Percentiles rank a stretch among this genome's conserved stretches.
Evolutionary conservation across 1,140 invertebrate genomes (phyloP).

Genomic region (Hypsibius dujardini): DNA sequence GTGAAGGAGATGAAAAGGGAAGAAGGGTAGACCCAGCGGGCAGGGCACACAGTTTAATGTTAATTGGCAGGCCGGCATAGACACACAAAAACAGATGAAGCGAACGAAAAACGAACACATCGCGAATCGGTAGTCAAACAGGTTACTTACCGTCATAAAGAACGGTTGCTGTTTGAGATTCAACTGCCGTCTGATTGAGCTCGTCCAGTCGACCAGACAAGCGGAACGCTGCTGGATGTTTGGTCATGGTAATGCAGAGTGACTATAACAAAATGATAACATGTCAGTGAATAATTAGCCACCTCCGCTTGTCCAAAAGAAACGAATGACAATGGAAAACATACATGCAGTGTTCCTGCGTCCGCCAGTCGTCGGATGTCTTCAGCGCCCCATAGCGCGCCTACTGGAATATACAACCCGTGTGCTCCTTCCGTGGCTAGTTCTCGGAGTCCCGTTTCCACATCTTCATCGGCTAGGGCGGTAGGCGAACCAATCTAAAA

Average conservation of each 20-base stretch:
- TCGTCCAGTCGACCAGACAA: slow-evolving; percentile 33
- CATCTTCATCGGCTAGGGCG: slow-evolving; percentile 4
- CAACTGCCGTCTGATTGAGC: slow-evolving; percentile 33
- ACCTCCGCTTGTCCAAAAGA: not conserved
- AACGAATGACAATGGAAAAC: not conserved
- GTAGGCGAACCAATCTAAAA: slow-evolving; percentile 1
- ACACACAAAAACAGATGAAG: not conserved
- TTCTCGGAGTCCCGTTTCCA: not conserved
- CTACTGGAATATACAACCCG: slow-evolving; percentile 40
- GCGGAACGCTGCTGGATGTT: slow-evolving; percentile 42
- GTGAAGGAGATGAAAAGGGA: too few species aligned
- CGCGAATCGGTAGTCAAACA: slow-evolving; percentile 18
- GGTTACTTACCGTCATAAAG: slow-evolving; percentile 38
- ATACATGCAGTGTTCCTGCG: slow-evolving; percentile 38
- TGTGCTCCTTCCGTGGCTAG: slow-evolving; percentile 29
- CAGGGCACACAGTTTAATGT: too few species aligned
- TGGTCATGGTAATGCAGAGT: slow-evolving; percentile 42
- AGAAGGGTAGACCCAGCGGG: too few species aligned
- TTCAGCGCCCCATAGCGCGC: slow-evolving; percentile 45
- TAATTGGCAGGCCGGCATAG: too few species aligned
- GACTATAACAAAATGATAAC: slow-evolving; percentile 28
- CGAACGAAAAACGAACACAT: slow-evolving; percentile 15
- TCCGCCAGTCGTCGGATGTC: slow-evolving; percentile 46
- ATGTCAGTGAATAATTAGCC: slow-evolving; percentile 12
- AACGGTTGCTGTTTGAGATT: slow-evolving; percentile 27